Conservation (phyloP, 2,888 invertebrate species). For the Orchesella flavescens region DNA sequence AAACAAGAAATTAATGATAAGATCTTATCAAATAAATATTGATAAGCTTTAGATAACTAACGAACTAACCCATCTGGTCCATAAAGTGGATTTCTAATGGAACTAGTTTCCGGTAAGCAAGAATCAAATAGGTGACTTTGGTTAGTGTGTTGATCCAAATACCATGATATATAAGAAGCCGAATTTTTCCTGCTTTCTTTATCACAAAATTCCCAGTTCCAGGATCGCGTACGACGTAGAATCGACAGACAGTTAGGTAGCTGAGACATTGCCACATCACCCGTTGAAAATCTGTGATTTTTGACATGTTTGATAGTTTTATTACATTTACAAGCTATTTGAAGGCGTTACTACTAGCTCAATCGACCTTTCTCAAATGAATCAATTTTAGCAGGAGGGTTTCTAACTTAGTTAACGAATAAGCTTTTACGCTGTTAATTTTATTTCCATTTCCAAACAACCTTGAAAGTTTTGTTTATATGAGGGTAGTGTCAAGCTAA, state of each 20-base stretch:
- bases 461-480: too few species aligned
- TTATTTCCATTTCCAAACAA: too few species aligned
- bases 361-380: too few species aligned
- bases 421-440: too few species aligned
- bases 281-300: conserved; percentile 52
- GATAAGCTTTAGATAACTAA: too few species aligned
- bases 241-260: conserved; percentile 53
- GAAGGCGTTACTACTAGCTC: too few species aligned
- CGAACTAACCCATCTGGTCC: conserved; percentile 65
- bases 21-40: too few species aligned
- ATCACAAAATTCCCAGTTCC: conserved; percentile 46
- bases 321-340: too few species aligned
- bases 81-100: conserved; percentile 52
- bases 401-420: too few species aligned
- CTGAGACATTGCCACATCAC: conserved; percentile 56
- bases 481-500: too few species aligned
- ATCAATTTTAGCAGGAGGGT: too few species aligned
- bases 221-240: conserved; percentile 47
- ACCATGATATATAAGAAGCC: conserved; percentile 51
- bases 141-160: conserved; percentile 60
- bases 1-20: too few species aligned
- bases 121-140: conserved; percentile 52
- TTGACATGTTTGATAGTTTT: conserved; percentile 15
- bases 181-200: conserved; percentile 31
- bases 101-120: conserved; percentile 39